Percentiles rank a stretch among this genome's conserved stretches.
Evolutionary conservation across 2,888 invertebrate species (phyloP).

Genomic region (Eristalis arbustorum): DNA sequence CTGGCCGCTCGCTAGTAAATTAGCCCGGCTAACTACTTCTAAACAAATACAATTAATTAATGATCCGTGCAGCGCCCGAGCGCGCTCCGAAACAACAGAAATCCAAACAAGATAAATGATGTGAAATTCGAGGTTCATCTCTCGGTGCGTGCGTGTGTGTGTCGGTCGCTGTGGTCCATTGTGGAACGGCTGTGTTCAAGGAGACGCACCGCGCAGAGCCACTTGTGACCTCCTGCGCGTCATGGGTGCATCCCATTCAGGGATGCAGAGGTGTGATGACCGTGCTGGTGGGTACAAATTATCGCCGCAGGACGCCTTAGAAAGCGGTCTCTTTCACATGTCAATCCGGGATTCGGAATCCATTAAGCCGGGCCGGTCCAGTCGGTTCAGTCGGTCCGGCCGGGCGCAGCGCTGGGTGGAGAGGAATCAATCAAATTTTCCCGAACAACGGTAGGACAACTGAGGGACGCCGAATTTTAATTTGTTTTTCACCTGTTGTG

Average conservation of each 20-base stretch:
- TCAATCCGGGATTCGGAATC: constrained; percentile 50
- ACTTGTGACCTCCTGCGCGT: constrained; percentile 64
- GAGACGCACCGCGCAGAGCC: constrained; percentile 48
- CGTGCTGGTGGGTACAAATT: constrained; percentile 73
- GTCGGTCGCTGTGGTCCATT: too few species aligned
- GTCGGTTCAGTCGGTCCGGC: neutral
- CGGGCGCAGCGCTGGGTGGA: constrained; percentile 12
- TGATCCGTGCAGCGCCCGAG: constrained; percentile 58
- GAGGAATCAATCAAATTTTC: constrained; percentile 61
- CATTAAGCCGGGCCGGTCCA: constrained; percentile 32
- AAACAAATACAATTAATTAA: constrained; percentile 74
- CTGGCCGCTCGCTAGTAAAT: constrained; percentile 58
- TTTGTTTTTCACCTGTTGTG: constrained; percentile 67
- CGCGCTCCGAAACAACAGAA: constrained; percentile 44
- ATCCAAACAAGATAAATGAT: constrained; percentile 70
- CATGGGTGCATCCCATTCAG: constrained; percentile 55
- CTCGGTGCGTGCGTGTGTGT: neutral
- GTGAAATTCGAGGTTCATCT: constrained; percentile 68
- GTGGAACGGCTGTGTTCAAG: constrained; percentile 1
- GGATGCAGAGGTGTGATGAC: constrained; percentile 73
- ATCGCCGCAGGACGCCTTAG: constrained; percentile 73
- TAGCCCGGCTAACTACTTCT: constrained; percentile 70
- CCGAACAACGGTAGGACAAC: neutral
- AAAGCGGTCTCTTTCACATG: constrained; percentile 72
- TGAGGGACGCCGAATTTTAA: constrained; percentile 36